These are phyloP conservation scores for Neotoma lepida DNA, from an alignment of 2,113 vertebrate genomes.

Conservation along the genomic window DNA sequence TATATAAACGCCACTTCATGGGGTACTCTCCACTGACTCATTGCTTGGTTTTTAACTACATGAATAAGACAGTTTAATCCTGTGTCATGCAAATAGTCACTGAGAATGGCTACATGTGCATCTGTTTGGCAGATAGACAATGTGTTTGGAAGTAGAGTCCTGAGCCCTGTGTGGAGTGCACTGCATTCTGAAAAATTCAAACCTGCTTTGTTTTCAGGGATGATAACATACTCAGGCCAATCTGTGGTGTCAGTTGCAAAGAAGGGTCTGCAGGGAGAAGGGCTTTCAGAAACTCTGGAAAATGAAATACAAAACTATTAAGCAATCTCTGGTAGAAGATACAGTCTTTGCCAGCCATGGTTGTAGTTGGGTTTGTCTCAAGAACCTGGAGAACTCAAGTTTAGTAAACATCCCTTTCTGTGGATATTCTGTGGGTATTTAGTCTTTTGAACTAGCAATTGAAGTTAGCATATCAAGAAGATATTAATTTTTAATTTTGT, in stretches of 20 bases:
- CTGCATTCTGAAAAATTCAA: slow-evolving; percentile 9
- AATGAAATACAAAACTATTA: background rate
- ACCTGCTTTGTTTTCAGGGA: slow-evolving; percentile 12
- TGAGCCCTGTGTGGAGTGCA: background rate
- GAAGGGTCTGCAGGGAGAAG: background rate
- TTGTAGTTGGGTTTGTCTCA: background rate
- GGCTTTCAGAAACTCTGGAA: slow-evolving; percentile 48
- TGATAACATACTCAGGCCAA: background rate
- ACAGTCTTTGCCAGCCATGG: background rate
- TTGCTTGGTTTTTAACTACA: slow-evolving; percentile 75
- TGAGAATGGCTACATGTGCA: background rate
- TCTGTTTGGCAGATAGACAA: slow-evolving; percentile 46
- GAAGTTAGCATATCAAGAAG: background rate
- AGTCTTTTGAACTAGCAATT: background rate
- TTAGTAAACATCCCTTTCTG: background rate
- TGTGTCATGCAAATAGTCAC: slow-evolving; percentile 26
- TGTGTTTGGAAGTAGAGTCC: slow-evolving; percentile 4
- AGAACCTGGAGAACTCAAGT: background rate
- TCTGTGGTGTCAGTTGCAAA: background rate
- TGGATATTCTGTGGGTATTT: background rate
- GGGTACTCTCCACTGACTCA: slow-evolving; percentile 67
- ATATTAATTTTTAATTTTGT: background rate
- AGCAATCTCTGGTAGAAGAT: background rate
- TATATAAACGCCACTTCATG: slow-evolving; percentile 80
- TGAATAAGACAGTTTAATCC: slow-evolving; percentile 42